phyloP scores from a whole-genome alignment of 2,113 vertebrate species.

The Taurulus bubalis region DNA sequence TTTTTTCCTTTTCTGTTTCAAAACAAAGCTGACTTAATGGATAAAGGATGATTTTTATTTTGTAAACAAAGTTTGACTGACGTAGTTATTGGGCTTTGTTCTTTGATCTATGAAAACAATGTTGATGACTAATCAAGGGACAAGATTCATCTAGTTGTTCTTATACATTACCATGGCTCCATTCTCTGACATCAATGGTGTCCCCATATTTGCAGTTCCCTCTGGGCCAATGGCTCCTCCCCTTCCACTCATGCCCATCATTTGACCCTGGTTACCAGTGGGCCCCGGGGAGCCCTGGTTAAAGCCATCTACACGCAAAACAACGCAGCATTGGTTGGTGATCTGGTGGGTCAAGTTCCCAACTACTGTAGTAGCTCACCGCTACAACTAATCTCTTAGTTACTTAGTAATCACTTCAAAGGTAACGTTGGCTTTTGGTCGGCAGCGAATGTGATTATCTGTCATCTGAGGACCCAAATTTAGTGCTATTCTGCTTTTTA shows the following conservation, averaged over 20 bases:
- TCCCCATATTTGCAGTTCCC: conserved; percentile 92
- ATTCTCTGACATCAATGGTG: conserved; percentile 95
- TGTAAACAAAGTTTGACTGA: background rate
- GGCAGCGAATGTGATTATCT: background rate
- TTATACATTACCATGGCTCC: conserved; percentile 97
- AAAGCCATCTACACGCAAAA: conserved; percentile 96
- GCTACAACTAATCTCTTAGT: background rate
- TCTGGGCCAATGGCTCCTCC: conserved; percentile 92
- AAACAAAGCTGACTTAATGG: background rate
- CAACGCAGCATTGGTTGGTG: conserved; percentile 81
- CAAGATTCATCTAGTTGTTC: background rate
- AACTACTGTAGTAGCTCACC: background rate
- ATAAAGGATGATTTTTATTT: background rate
- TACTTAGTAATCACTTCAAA: background rate
- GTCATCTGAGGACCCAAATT: background rate
- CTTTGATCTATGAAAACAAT: too few species aligned
- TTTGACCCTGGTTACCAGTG: conserved; percentile 94
- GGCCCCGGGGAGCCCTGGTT: conserved; percentile 90
- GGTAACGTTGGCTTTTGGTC: conserved; percentile 62
- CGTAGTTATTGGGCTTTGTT: background rate
- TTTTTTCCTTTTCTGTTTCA: background rate
- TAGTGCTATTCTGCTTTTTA: background rate
- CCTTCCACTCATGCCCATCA: conserved; percentile 97
- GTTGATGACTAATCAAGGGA: background rate
- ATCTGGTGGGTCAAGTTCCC: background rate